A percentile compares a stretch with the other conserved stretches of the same genome.
These are phyloP conservation scores for Eilema sororculum DNA, from an alignment of 2,888 invertebrate species.

Conservation along the genomic window DNA sequence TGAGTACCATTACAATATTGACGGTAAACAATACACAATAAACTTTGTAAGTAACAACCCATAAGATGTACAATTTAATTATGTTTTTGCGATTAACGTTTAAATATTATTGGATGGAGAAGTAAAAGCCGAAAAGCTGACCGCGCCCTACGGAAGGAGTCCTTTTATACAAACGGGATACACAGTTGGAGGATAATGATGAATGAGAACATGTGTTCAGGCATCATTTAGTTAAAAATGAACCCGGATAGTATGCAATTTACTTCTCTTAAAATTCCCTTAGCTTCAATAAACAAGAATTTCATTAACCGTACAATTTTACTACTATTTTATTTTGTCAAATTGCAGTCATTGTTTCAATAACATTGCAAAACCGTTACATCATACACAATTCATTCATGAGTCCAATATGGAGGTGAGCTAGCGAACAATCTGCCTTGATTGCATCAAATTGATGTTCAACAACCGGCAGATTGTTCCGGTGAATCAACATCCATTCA, in stretches of 20 bases:
- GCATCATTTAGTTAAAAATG: too few species aligned
- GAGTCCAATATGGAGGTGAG: constrained; percentile 52
- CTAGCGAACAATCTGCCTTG: constrained; percentile 56
- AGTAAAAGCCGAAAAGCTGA: not conserved
- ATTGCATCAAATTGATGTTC: constrained; percentile 73
- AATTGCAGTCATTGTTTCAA: constrained; percentile 20
- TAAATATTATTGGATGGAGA: not conserved
- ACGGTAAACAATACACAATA: constrained; percentile 36
- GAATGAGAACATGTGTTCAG: too few species aligned
- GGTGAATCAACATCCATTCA: constrained; percentile 39
- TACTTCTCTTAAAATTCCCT: not conserved
- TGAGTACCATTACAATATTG: constrained; percentile 24
- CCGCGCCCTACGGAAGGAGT: not conserved
- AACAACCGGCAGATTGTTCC: constrained; percentile 70
- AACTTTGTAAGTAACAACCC: constrained; percentile 19
- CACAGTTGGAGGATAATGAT: too few species aligned
- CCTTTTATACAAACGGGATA: not conserved
- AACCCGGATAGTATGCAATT: too few species aligned
- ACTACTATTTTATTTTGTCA: not conserved
- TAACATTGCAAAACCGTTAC: constrained; percentile 35
- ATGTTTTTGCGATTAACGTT: constrained; percentile 12
- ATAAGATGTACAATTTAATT: constrained; percentile 24
- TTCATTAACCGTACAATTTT: not conserved
- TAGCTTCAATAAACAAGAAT: not conserved
- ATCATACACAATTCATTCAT: constrained; percentile 57